Evolutionary conservation across 2,113 vertebrate species (phyloP).

Genomic region (Cochlearius cochlearius): DNA sequence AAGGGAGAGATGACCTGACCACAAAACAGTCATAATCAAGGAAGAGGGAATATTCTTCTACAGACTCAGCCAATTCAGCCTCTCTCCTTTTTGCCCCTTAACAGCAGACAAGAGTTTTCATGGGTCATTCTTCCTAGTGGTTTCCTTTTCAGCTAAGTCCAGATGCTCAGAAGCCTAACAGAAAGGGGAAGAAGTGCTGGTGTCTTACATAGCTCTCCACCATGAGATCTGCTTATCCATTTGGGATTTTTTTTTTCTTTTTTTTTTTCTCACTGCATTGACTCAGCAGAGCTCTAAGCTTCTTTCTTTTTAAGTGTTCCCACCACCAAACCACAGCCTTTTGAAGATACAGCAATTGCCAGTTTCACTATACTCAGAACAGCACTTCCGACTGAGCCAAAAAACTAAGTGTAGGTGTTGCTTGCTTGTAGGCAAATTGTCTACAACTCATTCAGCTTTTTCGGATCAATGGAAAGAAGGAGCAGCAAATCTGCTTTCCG

Average conservation of each 20-base stretch:
- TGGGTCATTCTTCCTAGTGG: neutral
- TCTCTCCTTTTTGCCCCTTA: neutral
- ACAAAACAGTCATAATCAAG: neutral
- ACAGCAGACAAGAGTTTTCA: neutral
- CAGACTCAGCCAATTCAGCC: neutral
- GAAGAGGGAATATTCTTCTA: neutral
- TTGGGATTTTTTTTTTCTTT: neutral
- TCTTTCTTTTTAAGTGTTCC: neutral
- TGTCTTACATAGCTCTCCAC: neutral
- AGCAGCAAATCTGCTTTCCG: neutral
- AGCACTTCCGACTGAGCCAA: neutral
- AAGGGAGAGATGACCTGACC: neutral
- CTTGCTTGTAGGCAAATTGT: neutral
- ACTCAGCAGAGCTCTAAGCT: constrained; percentile 7
- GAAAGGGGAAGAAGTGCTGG: neutral
- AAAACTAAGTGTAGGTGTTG: neutral
- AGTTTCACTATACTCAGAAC: neutral
- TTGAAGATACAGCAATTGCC: neutral
- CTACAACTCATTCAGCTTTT: neutral
- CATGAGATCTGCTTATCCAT: neutral
- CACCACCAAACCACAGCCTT: constrained; percentile 24
- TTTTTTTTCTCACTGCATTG: neutral
- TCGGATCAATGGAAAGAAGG: neutral
- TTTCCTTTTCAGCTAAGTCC: neutral
- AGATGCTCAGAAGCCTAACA: neutral